A percentile compares a stretch with the other conserved stretches of the same genome.
Conservation (phyloP, 2,888 invertebrate species). For the Falcaria lacertinaria region DNA sequence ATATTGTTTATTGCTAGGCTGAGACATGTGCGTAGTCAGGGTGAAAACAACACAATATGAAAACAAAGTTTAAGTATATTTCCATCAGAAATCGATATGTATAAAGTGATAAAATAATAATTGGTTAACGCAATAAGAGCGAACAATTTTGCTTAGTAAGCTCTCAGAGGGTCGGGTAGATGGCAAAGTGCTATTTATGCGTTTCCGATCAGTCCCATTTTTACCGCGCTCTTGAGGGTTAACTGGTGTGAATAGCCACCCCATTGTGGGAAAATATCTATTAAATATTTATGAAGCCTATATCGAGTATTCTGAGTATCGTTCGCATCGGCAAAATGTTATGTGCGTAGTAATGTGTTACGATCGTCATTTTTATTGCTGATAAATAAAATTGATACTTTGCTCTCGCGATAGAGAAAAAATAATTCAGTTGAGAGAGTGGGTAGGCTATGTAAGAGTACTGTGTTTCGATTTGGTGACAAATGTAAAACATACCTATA, state of each 20-base stretch:
- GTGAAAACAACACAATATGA: too few relatives aligned
- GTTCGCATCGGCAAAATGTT: slow-evolving; percentile 45
- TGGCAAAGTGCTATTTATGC: slow-evolving; percentile 55
- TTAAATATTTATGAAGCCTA: slow-evolving; percentile 73
- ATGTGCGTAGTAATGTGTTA: slow-evolving; percentile 43
- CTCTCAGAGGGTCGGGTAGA: slow-evolving; percentile 42
- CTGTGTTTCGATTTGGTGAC: too few relatives aligned
- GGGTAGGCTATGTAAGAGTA: too few relatives aligned
- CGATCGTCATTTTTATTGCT: slow-evolving; percentile 38
- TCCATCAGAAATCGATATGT: background rate
- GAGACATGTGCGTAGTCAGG: too few relatives aligned
- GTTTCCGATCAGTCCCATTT: slow-evolving; percentile 63
- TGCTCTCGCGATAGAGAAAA: slow-evolving; percentile 21
- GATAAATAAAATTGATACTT: slow-evolving; percentile 30
- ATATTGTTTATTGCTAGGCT: too few relatives aligned
- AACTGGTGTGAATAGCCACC: slow-evolving; percentile 72
- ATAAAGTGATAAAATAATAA: slow-evolving; percentile 27
- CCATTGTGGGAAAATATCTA: slow-evolving; percentile 77
- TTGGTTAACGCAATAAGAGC: slow-evolving; percentile 51
- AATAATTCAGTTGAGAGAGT: too few relatives aligned
- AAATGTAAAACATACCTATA: too few relatives aligned
- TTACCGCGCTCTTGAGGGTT: slow-evolving; percentile 67
- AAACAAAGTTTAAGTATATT: too few relatives aligned
- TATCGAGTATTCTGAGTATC: slow-evolving; percentile 49
- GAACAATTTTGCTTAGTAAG: slow-evolving; percentile 64